Base-by-base conservation (phyloP, 2,797 vertebrate genomes). In the Pseudochirops cupreus region DNA sequence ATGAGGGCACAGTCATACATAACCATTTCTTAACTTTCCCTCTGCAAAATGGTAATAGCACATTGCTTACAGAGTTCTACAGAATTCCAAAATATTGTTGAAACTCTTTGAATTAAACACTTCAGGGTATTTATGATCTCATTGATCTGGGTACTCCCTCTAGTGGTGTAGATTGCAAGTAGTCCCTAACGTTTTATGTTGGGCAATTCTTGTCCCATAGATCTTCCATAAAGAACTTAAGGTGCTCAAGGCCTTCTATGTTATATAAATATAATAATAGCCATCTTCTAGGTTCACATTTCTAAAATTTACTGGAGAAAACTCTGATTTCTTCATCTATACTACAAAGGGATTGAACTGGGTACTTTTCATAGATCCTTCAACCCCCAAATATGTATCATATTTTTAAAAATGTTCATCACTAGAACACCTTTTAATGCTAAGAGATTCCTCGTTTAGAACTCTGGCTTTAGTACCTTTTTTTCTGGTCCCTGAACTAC, bases 21-120 rank as follows among this genome's bases (percentile, higher is more conserved):
- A 92, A 18, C 56, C 31, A 56, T 95, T 94, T 18, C 31, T 92
- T 95, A 55, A 46, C 58, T 90, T 95, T 92, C 82, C 93, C 57
- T 89, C 50, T 29, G 28, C 67, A 82, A 94, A 93, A 89, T 97
- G 55, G 91, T 94, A 96, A 94, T 91, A 53, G 55, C 4, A 5
- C 53, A n/a, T 94, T 0, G 91, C 55, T 94, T 93, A 54, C 52
- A 95, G 39, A 11, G 94, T 94, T 92, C 56, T 92, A 62, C 95
- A 94, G 92, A 58, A 91, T 4, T 33, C 91, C 13, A 46, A 67
- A n/a, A 67, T 67, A 3, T 95, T 95, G 90, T 91, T 46, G 56
- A 29, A 95, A 56, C 95, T 14, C 56, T 94, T 95, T 94, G 82
- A 91, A 56, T 93, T 33, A 74, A 39, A 39, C 67, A n/a, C 12